Conservation (phyloP, 2,113 vertebrate genomes). For the Leptobrachium ailaonicum region DNA sequence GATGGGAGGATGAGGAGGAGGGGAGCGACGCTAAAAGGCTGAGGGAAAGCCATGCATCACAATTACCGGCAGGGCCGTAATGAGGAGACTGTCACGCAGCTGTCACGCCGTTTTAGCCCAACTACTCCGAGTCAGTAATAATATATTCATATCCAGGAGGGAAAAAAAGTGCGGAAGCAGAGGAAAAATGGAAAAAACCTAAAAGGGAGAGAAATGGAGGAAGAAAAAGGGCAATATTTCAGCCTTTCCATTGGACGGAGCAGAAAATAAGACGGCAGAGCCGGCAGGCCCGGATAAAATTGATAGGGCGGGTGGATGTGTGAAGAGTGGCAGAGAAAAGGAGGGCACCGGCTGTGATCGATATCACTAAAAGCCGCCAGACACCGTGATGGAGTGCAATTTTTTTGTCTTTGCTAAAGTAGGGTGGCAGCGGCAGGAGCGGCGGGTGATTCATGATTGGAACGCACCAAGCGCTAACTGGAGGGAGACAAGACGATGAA, state of each 20-base stretch:
- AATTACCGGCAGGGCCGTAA: slow-evolving; percentile 73
- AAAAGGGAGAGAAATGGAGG: slow-evolving; percentile 52
- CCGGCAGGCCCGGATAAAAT: slow-evolving; percentile 73
- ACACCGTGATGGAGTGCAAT: slow-evolving; percentile 76
- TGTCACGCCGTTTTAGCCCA: slow-evolving; percentile 71
- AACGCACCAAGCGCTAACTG: slow-evolving; percentile 67
- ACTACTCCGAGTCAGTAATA: slow-evolving; percentile 60
- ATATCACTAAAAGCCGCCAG: slow-evolving; percentile 74
- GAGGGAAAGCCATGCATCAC: slow-evolving; percentile 69
- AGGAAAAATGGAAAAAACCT: slow-evolving; percentile 53
- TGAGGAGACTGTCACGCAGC: slow-evolving; percentile 74
- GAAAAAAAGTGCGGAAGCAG: slow-evolving; percentile 69
- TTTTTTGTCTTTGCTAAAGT: slow-evolving; percentile 76
- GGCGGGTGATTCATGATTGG: slow-evolving; percentile 69
- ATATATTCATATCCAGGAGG: slow-evolving; percentile 62
- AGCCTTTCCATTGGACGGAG: slow-evolving; percentile 71
- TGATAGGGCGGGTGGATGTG: slow-evolving; percentile 61
- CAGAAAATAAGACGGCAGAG: slow-evolving; percentile 74
- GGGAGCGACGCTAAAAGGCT: slow-evolving; percentile 65
- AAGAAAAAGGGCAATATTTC: slow-evolving; percentile 60
- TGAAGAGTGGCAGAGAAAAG: slow-evolving; percentile 42
- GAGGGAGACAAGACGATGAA: slow-evolving; percentile 74
- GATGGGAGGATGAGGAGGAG: slow-evolving; percentile 64
- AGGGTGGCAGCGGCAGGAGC: slow-evolving; percentile 61
- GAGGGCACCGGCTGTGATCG: slow-evolving; percentile 69